These are phyloP conservation scores for Drosophila ficusphila DNA, from an alignment of 1,140 invertebrate genomes.

Conservation along the genomic window DNA sequence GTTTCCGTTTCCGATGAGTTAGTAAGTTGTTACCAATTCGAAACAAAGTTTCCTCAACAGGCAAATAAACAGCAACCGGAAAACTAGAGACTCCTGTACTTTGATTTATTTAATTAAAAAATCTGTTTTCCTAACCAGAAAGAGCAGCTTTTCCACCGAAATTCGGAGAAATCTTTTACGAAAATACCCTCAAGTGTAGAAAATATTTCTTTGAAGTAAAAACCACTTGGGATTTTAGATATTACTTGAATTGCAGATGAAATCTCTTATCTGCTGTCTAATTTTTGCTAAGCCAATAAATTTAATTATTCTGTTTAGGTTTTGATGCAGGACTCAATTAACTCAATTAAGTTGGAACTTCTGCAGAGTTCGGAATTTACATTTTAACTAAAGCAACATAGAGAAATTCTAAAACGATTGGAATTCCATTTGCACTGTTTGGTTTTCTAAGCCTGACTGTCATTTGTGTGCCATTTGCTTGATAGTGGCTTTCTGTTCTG, in stretches of 20 bases:
- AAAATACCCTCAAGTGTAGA: background rate
- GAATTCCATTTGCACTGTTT: no score
- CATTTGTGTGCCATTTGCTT: background rate
- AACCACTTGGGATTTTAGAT: background rate
- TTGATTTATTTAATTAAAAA: background rate
- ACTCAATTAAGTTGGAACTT: no score
- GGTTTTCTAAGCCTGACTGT: background rate
- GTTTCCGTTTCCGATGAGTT: constrained; percentile 25
- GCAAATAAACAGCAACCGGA: background rate
- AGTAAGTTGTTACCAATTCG: constrained; percentile 10
- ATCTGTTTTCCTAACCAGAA: background rate
- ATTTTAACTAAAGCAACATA: no score
- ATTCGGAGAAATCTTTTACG: background rate
- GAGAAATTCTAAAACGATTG: no score
- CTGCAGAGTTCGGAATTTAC: no score
- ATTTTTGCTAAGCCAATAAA: constrained; percentile 7
- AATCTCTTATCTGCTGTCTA: background rate
- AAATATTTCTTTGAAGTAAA: constrained; percentile 23
- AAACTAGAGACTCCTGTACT: constrained; percentile 4
- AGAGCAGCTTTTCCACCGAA: background rate
- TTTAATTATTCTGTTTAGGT: background rate
- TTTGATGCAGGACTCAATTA: background rate
- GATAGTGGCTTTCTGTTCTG: background rate
- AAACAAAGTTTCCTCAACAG: constrained; percentile 7
- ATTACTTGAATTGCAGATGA: background rate